A percentile compares a stretch with the other conserved stretches of the same genome.
Evolutionary conservation across 2,113 vertebrate genomes (phyloP).

Genomic region (Pseudonaja textilis): DNA sequence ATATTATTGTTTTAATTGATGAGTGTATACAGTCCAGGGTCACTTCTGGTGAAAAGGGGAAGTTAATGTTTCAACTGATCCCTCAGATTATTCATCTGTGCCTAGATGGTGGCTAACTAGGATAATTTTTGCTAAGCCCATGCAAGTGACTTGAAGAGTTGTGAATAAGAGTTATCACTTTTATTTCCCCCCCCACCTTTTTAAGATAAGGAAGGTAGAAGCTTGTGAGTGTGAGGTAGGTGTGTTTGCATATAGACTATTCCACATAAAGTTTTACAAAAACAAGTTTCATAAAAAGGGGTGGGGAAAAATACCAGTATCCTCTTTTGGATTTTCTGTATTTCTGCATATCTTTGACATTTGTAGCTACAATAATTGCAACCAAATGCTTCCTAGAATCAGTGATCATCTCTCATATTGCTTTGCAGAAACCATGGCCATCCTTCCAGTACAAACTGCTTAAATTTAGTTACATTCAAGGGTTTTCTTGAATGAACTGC

Average conservation of each 20-base stretch:
- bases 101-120: background rate
- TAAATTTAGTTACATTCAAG: background rate
- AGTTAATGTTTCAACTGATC: background rate
- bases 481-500: background rate
- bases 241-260: background rate
- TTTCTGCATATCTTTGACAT: background rate
- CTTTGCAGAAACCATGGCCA: background rate
- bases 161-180: background rate
- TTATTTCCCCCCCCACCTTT: background rate
- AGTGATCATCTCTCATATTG: background rate
- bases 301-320: background rate
- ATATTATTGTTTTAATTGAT: too few species aligned
- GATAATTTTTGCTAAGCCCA: background rate
- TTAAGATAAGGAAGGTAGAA: background rate
- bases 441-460: background rate
- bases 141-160: background rate
- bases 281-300: background rate
- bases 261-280: background rate
- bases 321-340: background rate
- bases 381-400: background rate
- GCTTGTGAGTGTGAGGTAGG: background rate
- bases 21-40: background rate
- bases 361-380: background rate
- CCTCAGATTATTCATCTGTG: background rate
- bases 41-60: background rate